Evolutionary conservation across 2,113 vertebrate species (phyloP).

Genomic region (Dipodomys stephensi): DNA sequence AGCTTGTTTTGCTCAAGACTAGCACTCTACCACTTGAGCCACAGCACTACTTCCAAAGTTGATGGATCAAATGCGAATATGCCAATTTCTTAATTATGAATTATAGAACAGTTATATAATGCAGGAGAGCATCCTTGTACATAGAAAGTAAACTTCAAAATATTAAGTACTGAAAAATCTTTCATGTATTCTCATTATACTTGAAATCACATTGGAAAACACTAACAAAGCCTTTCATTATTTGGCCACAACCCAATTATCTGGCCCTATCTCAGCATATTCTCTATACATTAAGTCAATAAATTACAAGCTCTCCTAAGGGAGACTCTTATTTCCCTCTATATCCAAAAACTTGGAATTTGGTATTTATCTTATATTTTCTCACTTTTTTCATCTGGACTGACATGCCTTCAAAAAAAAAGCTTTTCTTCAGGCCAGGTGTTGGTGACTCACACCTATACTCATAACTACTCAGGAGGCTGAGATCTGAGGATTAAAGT

Average conservation of each 20-base stretch:
- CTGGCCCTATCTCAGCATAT: background rate
- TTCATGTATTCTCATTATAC: background rate
- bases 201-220: background rate
- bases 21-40: too few species aligned
- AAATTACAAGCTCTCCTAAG: background rate
- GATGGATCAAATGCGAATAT: conserved; percentile 15
- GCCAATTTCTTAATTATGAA: conserved; percentile 1
- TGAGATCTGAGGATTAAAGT: too few species aligned
- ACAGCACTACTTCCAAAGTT: too few species aligned
- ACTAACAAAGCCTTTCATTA: background rate
- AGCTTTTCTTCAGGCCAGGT: too few species aligned
- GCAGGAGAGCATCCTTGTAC: background rate
- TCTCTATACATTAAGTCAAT: background rate
- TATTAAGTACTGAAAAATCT: background rate
- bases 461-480: too few species aligned
- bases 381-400: background rate
- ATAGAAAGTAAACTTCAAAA: conserved; percentile 29
- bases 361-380: background rate
- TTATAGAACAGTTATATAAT: background rate
- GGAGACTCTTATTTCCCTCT: background rate
- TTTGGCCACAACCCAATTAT: conserved; percentile 2
- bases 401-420: background rate
- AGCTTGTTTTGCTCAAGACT: too few species aligned
- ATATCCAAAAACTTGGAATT: background rate
- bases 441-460: too few species aligned